phyloP scores from a whole-genome alignment of 2,797 vertebrate species.

The Cichlasoma orientale region DNA sequence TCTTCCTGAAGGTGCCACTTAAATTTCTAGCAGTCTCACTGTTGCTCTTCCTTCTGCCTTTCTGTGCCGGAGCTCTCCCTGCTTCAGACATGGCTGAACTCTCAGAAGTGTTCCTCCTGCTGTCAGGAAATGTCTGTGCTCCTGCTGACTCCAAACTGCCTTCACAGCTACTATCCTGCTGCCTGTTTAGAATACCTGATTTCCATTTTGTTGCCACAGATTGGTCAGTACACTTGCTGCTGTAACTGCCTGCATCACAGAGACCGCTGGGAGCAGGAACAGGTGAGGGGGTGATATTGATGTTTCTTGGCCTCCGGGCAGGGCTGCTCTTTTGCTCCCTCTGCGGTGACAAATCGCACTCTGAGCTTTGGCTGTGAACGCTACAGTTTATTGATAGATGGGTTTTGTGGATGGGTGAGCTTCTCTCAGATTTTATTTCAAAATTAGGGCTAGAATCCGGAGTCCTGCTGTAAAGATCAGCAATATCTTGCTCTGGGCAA shows the following conservation, averaged over 20 bases:
- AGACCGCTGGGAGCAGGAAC: slow-evolving; percentile 1
- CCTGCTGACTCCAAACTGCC: slow-evolving; percentile 3
- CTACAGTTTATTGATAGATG: slow-evolving; percentile 10
- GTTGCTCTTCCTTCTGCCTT: neutral
- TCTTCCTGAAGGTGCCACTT: neutral
- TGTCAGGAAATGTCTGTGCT: neutral
- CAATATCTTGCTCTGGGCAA: neutral
- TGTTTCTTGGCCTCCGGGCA: slow-evolving; percentile 17
- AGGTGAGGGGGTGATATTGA: neutral
- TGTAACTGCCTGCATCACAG: slow-evolving; percentile 9
- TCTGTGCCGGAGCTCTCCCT: neutral
- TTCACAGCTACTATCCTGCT: neutral
- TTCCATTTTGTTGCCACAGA: neutral
- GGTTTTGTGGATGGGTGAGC: neutral
- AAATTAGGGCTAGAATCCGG: neutral
- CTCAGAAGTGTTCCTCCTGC: neutral
- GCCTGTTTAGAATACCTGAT: neutral
- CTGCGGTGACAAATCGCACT: slow-evolving; percentile 26
- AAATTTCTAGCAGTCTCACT: neutral
- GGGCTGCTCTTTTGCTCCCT: slow-evolving; percentile 21
- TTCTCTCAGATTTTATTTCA: slow-evolving; percentile 15
- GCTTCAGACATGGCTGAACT: slow-evolving; percentile 1
- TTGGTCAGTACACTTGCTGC: neutral
- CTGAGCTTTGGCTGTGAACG: neutral
- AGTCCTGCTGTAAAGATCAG: neutral